Evolutionary conservation across 2,113 vertebrate species (phyloP), one percentile per base, ranked within the genome.

Genomic region (Pelmatolapia mariae): DNA sequence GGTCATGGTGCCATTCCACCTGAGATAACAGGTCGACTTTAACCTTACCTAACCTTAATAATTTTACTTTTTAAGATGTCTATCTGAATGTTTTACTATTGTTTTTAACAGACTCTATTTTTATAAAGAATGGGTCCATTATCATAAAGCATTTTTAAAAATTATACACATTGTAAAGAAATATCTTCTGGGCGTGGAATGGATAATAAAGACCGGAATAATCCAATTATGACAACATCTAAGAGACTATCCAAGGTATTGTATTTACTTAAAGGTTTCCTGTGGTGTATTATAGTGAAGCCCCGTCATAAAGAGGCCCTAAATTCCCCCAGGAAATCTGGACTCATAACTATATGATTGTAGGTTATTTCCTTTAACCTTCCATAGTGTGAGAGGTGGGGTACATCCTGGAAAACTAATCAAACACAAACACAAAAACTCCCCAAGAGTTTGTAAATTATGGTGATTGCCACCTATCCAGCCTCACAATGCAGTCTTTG

Each of bases 1-100:
- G 93, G 91, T 93, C 90, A 89, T 8, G 11, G 76, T 54, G 80
- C 22, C 73, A 8, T 80, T n/a, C 73, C 85, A 81, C 87, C 9
- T 68, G 53, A 87, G 54, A 78, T 80, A 43, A 90, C 71, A 22
- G 26, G 12, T 59, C 47, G 13, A 36, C 71, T 76, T 81, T 84
- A 33, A 89, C 81, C 59, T 50, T 1, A 3, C 0, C 16, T 24
- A 19, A 13, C 45, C 18, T 52, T 78, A 13, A 9, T 78, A 13
- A 13, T 76, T 31, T 19, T 5, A 47, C 3, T 78, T 31, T 78
- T 78, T 78, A 1, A 31, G 24, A 68, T 0, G n/a, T 7, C 40
- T 45, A 11, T 22, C 61, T 66, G 38, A 18, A 2, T 73, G 7
- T 50, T 78, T 78, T 78, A 26, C 45, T 52, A 31, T 78, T 31